Evolutionary conservation across 2,797 vertebrate species (phyloP), one percentile per base, ranked within the genome.

Genomic region (Gadopsis marmoratus): DNA sequence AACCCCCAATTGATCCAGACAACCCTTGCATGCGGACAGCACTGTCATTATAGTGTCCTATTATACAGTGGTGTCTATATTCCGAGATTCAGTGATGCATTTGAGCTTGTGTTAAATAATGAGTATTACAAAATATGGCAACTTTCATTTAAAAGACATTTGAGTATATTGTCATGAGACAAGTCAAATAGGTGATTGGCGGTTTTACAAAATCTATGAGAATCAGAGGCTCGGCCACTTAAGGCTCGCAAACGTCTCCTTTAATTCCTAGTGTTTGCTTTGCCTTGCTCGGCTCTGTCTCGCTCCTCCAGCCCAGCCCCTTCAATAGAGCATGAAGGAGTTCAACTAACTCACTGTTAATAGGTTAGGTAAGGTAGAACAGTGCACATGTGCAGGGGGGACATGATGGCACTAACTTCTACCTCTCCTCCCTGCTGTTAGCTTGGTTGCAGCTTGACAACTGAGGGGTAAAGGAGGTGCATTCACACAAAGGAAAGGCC

Each of bases 181-280:
- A 19, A 21, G 47, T 66, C 6, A 60, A 76, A 70, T 33, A 69
- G 71, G 65, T 68, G 54, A 11, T 33, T 35, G n/a, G 41, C 51
- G 41, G 37, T 68, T 76, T 62, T 39, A 14, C 59, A 72, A 51
- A 23, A 78, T 73, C 73, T 35, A 29, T 45, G 39, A 65, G 74
- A 86, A 85, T 79, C 69, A 17, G 68, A 71, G 54, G 64, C 56
- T 65, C 39, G 8, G 79, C 76, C 53, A 56, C 73, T 71, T 65
- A 73, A 69, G 84, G 37, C 84, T 79, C 65, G 54, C 88, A 93
- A 85, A 82, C 84, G 88, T 92, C 83, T 84, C 84, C 83, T 88
- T 88, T 88, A 89, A 91, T 92, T 91, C 84, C 84, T 50, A 47
- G 62, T 84, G 89, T 93, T 90, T 93, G 85, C 89, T 89, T 89